Evolutionary conservation across 1,140 invertebrate species (phyloP), one percentile per base, ranked within the genome.

Genomic region (Musca domestica): DNA sequence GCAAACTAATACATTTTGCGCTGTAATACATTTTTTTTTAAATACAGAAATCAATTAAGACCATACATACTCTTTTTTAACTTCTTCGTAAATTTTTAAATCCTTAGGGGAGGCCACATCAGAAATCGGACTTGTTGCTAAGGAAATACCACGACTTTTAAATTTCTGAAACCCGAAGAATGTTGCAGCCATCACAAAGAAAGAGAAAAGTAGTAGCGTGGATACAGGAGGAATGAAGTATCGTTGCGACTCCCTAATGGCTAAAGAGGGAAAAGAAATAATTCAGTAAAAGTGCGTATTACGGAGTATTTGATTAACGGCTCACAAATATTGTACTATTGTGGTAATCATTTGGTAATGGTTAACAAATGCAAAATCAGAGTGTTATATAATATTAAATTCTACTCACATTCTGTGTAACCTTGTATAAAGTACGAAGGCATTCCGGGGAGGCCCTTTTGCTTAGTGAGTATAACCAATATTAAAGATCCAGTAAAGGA

Each of bases 151-250:
- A 14, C 17, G 61, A 6, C 64, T 69, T 63, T 74, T 75, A 17
- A 77, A 70, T 48, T 75, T 78, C 75, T 80, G 78, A 66, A 80
- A 81, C 1, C 78, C 78, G 68, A 81, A 81, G 58, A 81, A 81
- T 0, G 74, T 65, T 34, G 72, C 64, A 1, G 76, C 54, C 70
- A 76, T 74, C 7, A 76, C 69, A 47, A 79, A 30, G 47, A 81
- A 81, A 47, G 76, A 73, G 1, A 78, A 67, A 9, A 75, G 71
- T 2, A 81, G 63, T 9, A 81, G 49, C 1, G 77, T 72, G 1
- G 78, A 79, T 34, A 81, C 78, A 2, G 78, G 78, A 9, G 78
- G 78, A 61, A 81, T 81, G 22, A 81, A 81, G 56, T 81, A 81
- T 2, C 78, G 69, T 41, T 81, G 78, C 0, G 78, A 80, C 58